phyloP scores from a whole-genome alignment of 2,888 invertebrate species.

The Eurytoma californica region DNA sequence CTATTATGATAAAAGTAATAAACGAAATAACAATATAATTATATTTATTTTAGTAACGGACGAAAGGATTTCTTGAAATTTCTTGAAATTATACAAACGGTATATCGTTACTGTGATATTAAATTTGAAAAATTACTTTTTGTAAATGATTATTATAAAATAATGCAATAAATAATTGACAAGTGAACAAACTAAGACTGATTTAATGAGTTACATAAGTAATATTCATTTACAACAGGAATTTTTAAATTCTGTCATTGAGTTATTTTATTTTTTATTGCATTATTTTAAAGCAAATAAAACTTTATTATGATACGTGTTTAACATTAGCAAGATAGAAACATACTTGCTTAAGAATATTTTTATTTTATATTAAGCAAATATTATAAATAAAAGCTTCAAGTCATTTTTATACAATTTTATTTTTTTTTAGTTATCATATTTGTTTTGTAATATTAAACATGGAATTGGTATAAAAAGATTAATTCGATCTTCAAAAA shows the following conservation, averaged over 20 bases:
- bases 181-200: background rate
- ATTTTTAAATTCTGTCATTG: background rate
- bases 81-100: background rate
- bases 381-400: background rate
- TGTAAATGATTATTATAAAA: slow-evolving; percentile 8
- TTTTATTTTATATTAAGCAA: slow-evolving; percentile 25
- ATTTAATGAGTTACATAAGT: background rate
- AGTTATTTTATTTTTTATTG: slow-evolving; percentile 13
- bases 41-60: too few species aligned
- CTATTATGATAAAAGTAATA: too few species aligned
- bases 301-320: too few species aligned
- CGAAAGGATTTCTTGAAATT: background rate
- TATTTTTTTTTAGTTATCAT: background rate
- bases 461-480: background rate
- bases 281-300: slow-evolving; percentile 12
- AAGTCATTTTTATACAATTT: background rate
- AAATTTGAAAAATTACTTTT: slow-evolving; percentile 24
- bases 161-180: slow-evolving; percentile 31
- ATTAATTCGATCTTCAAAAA: background rate
- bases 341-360: background rate
- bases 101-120: slow-evolving; percentile 28
- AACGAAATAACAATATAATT: too few species aligned
- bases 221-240: background rate
- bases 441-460: background rate
- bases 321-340: too few species aligned